phyloP scores from a whole-genome alignment of 2,797 vertebrate species.

The Todus mexicanus region DNA sequence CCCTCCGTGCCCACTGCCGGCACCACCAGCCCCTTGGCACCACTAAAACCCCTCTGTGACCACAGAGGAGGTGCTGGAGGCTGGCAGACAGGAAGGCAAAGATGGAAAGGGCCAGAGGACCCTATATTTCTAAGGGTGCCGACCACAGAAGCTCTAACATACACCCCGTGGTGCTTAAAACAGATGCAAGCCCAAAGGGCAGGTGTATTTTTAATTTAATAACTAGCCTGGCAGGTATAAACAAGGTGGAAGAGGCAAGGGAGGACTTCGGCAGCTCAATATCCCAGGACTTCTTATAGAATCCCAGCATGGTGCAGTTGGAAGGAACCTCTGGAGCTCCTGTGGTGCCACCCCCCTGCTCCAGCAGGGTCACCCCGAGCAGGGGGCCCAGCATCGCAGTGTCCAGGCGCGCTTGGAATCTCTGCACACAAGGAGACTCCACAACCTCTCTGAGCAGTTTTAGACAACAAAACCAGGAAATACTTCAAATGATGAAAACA shows the following conservation, averaged over 20 bases:
- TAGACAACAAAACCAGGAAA: neutral
- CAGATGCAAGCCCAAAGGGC: neutral
- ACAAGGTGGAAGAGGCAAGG: neutral
- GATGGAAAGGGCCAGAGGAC: neutral
- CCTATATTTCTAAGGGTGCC: neutral
- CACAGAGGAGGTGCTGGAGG: neutral
- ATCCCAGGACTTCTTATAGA: too few relatives aligned
- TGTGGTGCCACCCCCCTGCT: too few relatives aligned
- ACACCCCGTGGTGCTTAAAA: neutral
- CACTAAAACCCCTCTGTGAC: neutral
- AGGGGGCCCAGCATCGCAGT: too few relatives aligned
- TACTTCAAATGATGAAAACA: neutral
- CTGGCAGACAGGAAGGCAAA: neutral
- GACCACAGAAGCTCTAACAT: neutral
- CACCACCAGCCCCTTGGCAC: neutral
- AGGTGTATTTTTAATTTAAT: neutral
- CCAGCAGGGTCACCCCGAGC: too few relatives aligned
- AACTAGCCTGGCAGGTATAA: neutral
- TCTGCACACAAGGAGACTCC: too few relatives aligned
- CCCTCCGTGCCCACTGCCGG: fast-evolving
- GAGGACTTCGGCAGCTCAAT: too few relatives aligned
- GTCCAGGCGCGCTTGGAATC: too few relatives aligned
- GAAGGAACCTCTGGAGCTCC: neutral
- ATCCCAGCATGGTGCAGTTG: too few relatives aligned
- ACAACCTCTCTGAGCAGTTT: too few relatives aligned